Base-by-base conservation (phyloP, 1,140 invertebrate species). In the Drosophila willistoni region DNA sequence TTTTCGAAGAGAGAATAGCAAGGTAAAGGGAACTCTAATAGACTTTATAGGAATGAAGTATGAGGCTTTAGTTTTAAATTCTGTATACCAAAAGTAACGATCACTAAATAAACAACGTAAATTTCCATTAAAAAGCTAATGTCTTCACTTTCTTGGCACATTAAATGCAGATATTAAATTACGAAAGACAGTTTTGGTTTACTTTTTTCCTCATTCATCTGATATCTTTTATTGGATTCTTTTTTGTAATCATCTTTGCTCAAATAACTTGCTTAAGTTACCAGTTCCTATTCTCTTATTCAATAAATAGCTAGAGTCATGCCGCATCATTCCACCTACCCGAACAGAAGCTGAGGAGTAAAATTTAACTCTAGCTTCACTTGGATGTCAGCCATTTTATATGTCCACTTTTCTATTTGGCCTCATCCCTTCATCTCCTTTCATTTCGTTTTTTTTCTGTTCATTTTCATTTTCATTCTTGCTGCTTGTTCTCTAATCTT, bases 401-500 rank as follows among this genome's bases (percentile, higher is more conserved):
- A 51, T 51, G 17, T 51, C 6, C 44, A 9, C 17, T 51, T 17
- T 22, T 19, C 44, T 19, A 22, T 47, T 51, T 10, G 19, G 10
- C 36, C 36, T 39, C 17, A 9, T 22, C 12, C 22, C 19, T 51
- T 12, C 4, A 12, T 9, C 6, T 51, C 9, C 4, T 12, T 54
- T 54, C 29, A 29, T 25, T 56, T 33, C 1, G 0, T 56, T 56
- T 29, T 55, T 29, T 33, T 55, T 54, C 7, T 56, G 7, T 57
- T 57, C 25, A 34, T 57, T 57, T 34, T 57, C n/a, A 57, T 57
- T 57, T 57, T 59, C 56, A 39, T 59, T 39, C 56, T 59, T 19
- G n/a, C 9, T 59, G 56, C 14, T 39, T 14, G 33, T 12, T 36
- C 56, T 59, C 29, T 57, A 59, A 59, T 59, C 56, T 59, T 25